Conservation (phyloP, 30 jellyfish, hydroid and myxozoan species). For the Catostylus mosaicus region DNA sequence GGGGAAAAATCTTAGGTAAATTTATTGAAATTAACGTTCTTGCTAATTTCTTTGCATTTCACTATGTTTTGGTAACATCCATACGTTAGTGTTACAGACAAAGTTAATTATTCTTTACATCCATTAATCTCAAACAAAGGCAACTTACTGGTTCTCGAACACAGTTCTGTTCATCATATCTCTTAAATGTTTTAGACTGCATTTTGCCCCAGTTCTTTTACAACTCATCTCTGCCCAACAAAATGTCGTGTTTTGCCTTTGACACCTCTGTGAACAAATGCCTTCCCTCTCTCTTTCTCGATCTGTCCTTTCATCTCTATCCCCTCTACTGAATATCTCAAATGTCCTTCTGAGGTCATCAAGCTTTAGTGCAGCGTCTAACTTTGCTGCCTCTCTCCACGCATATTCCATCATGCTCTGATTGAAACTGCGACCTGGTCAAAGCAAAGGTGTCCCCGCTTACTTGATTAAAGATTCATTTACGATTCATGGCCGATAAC, state of each 20-base stretch:
- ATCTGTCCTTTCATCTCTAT: neutral
- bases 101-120: no score
- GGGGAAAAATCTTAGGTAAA: no score
- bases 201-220: constrained; percentile 25
- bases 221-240: constrained; percentile 73
- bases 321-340: neutral
- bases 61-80: no score
- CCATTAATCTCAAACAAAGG: neutral
- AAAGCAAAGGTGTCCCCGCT: no score
- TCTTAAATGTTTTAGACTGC: constrained; percentile 31
- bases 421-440: neutral
- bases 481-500: no score
- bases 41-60: no score
- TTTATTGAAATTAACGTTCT: no score
- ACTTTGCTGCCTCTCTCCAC: constrained; percentile 6
- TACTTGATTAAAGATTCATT: no score
- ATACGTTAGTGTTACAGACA: no score
- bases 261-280: constrained; percentile 27
- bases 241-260: constrained; percentile 15
- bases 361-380: neutral
- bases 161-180: constrained; percentile 33
- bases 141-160: neutral
- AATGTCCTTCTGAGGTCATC: constrained; percentile 3
- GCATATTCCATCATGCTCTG: constrained; percentile 3
- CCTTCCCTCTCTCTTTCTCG: neutral